Evolutionary conservation across 2,113 vertebrate species (phyloP).

Genomic region (Saccopteryx leptura): DNA sequence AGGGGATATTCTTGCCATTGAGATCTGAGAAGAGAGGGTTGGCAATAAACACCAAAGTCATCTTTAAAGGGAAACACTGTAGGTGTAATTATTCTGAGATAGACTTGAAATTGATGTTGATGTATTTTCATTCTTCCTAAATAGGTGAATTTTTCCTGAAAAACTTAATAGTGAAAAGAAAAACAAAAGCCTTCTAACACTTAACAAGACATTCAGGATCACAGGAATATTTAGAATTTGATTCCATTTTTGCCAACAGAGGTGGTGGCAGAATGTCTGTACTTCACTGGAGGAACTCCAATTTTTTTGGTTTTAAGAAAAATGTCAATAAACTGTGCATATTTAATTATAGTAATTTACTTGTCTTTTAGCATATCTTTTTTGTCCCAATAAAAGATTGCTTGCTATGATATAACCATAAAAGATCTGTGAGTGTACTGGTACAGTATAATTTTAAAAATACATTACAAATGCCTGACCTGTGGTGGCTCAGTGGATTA

Average conservation of each 20-base stretch:
- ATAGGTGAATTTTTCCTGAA: conserved; percentile 99
- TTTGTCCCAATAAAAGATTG: conserved; percentile 1
- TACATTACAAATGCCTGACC: neutral
- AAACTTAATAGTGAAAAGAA: conserved; percentile 95
- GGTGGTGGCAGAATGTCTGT: neutral
- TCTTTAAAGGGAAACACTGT: neutral
- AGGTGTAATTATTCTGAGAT: conserved; percentile 43
- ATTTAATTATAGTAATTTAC: conserved; percentile 30
- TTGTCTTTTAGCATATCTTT: neutral
- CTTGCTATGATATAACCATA: conserved; percentile 50
- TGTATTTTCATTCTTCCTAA: conserved; percentile 66
- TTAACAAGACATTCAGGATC: conserved; percentile 47
- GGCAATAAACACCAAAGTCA: neutral
- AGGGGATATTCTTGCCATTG: neutral
- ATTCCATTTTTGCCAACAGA: neutral
- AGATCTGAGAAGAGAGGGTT: neutral
- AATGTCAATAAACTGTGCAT: neutral
- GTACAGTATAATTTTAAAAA: conserved; percentile 55
- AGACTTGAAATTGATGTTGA: conserved; percentile 36
- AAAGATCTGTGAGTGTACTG: conserved; percentile 25
- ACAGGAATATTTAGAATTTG: neutral
- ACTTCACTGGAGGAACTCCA: neutral
- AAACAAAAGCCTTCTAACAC: conserved; percentile 87
- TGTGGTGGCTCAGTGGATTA: no score
- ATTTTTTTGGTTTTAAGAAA: neutral